These are phyloP conservation scores for Megalops cyprinoides DNA, from an alignment of 2,797 vertebrate species.

Conservation along the genomic window DNA sequence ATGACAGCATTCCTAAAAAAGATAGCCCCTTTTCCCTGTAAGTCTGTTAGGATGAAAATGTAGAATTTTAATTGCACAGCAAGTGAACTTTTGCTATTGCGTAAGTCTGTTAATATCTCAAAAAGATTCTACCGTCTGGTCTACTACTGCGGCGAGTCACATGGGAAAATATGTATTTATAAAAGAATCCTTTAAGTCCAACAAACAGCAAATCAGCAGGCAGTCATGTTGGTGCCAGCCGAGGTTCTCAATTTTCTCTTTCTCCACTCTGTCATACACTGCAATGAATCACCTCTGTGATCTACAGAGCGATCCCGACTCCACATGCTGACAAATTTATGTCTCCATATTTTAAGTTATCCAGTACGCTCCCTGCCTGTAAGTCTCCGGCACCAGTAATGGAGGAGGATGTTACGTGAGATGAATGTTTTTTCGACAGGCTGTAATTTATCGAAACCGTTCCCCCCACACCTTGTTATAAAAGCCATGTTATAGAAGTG, in stretches of 20 bases:
- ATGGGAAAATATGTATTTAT: too few relatives aligned
- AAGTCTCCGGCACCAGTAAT: neutral
- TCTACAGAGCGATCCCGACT: neutral
- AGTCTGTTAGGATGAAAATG: too few relatives aligned
- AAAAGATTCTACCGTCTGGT: too few relatives aligned
- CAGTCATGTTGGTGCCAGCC: neutral
- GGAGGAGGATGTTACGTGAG: neutral
- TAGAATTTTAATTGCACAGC: too few relatives aligned
- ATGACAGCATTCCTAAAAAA: too few relatives aligned
- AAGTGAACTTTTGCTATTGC: too few relatives aligned
- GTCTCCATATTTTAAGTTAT: neutral
- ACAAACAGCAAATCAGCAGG: neutral
- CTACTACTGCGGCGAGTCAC: too few relatives aligned
- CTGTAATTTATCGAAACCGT: neutral
- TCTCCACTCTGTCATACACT: neutral
- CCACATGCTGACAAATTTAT: constrained; percentile 7
- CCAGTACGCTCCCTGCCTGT: neutral
- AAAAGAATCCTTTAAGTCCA: too few relatives aligned
- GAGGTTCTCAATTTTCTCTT: neutral
- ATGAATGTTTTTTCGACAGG: constrained; percentile 2
- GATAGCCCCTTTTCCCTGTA: too few relatives aligned
- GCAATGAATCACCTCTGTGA: neutral
- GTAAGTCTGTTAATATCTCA: too few relatives aligned
- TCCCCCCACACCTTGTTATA: neutral
- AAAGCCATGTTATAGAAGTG: neutral